Base-by-base conservation (phyloP, 2,888 invertebrate genomes). In the Mythimna lalbum region DNA sequence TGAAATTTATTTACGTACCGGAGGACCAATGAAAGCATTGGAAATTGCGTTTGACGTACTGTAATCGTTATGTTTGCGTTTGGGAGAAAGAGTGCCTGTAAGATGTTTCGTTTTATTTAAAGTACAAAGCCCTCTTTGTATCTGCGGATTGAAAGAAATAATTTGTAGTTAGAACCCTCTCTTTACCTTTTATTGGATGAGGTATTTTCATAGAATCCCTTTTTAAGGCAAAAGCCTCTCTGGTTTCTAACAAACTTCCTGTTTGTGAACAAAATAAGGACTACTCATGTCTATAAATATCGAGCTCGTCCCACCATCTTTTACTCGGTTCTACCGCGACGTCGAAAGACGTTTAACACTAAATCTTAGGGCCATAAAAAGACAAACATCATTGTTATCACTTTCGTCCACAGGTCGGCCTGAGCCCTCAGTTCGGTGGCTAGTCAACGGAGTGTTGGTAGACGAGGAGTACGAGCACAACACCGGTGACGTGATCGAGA, bases 401-500 rank as follows among this genome's bases (percentile, higher is more conserved):
- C 21, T 19, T 36, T 19, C 17, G 7, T 27, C n/a, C 7, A 2
- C 92, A 98, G 98, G 98, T 86, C 97, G 97, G 65, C 98, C 98
- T 2, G 97, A 98, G 91, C 98, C 98, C 2, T 97, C 97, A 69
- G 98, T 98, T 36, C 97, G 97, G 80, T 98, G 98, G 98, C 96
- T 98, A 70, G 97, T 98, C 63, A 98, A 98, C 92, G 98, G 98
- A 43, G 96, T 97, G 64, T 96, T 97, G 65, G 97, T 98, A 56
- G 98, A 98, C 92, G 98, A 98, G 89, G 97, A 98, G 91, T 98
- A 97, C 89, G 98, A 98, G 88, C 98, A 98, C 93, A 98, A 98
- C 92, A 97, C 98, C 12, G 98, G 98, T 27, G 98, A 98, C 93
- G 98, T 98, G 63, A 98, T 98, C 87, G 98, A 98, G 93, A 98